These are phyloP conservation scores for Trachelipus rathkii DNA, from an alignment of 1,140 invertebrate species.

Conservation along the genomic window DNA sequence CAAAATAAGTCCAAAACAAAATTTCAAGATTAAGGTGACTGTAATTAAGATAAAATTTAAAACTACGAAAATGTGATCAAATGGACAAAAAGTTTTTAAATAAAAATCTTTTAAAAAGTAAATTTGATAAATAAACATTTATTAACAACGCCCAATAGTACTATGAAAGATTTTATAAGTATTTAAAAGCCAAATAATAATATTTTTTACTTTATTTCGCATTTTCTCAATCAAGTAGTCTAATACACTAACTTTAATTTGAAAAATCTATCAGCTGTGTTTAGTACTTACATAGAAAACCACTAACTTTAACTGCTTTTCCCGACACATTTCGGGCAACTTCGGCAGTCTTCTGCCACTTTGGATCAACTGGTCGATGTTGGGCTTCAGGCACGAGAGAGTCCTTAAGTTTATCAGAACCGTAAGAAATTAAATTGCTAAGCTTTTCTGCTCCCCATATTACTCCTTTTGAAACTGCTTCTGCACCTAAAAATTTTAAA, in stretches of 20 bases:
- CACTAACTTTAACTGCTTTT: slow-evolving; percentile 60
- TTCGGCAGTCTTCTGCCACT: slow-evolving; percentile 57
- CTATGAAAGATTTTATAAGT: too few relatives aligned
- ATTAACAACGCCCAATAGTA: too few relatives aligned
- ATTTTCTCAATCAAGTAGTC: neutral
- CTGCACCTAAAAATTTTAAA: slow-evolving; percentile 55
- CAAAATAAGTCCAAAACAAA: too few relatives aligned
- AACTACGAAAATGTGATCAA: too few relatives aligned
- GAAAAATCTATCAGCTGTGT: too few relatives aligned
- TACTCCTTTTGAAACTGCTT: slow-evolving; percentile 61
- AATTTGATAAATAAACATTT: too few relatives aligned
- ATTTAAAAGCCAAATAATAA: too few relatives aligned
- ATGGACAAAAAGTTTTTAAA: too few relatives aligned
- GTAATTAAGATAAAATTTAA: too few relatives aligned
- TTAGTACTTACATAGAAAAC: slow-evolving; percentile 55
- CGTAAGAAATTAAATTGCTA: slow-evolving; percentile 58
- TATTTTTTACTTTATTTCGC: too few relatives aligned
- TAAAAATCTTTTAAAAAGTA: too few relatives aligned
- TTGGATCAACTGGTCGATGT: slow-evolving; percentile 51
- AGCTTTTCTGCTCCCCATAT: slow-evolving; percentile 63
- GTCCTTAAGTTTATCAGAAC: slow-evolving; percentile 60
- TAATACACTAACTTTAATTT: neutral
- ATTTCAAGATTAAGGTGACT: too few relatives aligned
- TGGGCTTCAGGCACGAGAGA: slow-evolving; percentile 54
- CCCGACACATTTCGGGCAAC: slow-evolving; percentile 61